Base-by-base conservation (phyloP, 1,140 invertebrate species). In the Hypsibius dujardini region DNA sequence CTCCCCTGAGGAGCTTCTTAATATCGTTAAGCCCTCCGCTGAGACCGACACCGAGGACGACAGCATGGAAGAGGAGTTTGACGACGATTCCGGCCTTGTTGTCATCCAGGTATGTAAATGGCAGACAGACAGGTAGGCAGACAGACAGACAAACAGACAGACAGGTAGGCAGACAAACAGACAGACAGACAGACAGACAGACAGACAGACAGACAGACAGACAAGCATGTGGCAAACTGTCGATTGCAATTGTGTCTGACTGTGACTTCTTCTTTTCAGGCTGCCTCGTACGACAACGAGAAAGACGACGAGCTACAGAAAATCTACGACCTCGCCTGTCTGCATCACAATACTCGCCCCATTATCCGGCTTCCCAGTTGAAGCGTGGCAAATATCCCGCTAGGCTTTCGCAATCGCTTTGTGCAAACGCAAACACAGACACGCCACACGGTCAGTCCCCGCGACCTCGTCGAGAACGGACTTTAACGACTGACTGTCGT, bases 281-380 rank as follows among this genome's bases (percentile, higher is more conserved):
- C 7, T 56, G 7, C 50, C 50, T n/a, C 7, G 7, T n/a, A 56
- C n/a, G n/a, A 12, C 7, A 7, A 56, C 50, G n/a, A 56, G 7
- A n/a, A 7, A n/a, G 50, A 56, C n/a, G 7, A 56, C n/a, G 50
- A 56, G 50, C n/a, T 56, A n/a, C 50, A 56, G 50, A 56, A 56
- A n/a, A 56, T 56, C 7, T 56, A 56, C n/a, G 50, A 56, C n/a
- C n/a, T 7, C 50, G 50, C 50, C 50, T 12, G 50, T n/a, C n/a
- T 56, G 50, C 50, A 56, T n/a, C n/a, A n/a, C 50, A 56, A n/a
- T 56, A n/a, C 50, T 56, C 50, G 50, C 7, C 50, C 50, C n/a
- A 56, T 56, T n/a, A 56, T 56, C 50, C 50, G n/a, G 7, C n/a
- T 56, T 7, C 50, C 50, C 50, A 56, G 50, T 56, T 56, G n/a